These are phyloP conservation scores for Hydrolagus colliei DNA, from an alignment of 2,797 vertebrate genomes.

Conservation along the genomic window DNA sequence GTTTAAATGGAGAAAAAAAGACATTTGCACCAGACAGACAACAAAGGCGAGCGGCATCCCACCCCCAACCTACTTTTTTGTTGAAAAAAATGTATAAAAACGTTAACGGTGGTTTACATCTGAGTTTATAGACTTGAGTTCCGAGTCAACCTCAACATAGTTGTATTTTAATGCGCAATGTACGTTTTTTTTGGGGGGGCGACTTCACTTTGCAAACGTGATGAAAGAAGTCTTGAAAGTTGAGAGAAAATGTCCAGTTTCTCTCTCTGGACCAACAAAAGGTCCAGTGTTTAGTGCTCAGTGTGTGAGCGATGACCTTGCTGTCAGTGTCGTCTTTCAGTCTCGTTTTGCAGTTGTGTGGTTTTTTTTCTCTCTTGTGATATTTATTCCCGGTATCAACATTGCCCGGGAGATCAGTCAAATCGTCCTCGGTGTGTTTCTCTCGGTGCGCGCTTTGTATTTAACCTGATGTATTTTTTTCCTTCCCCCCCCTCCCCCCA, in stretches of 20 bases:
- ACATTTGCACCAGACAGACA: no score
- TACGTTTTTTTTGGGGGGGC: no score
- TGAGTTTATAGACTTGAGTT: no score
- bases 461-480: not conserved
- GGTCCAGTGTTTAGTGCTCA: constrained; percentile 8
- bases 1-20: no score
- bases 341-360: not conserved
- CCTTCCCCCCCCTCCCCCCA: no score
- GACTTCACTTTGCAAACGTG: no score
- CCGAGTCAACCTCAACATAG: no score
- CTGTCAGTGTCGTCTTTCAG: not conserved
- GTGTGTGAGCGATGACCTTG: not conserved
- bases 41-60: no score
- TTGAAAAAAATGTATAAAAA: no score
- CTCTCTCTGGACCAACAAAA: not conserved
- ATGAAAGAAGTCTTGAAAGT: not conserved
- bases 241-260: not conserved
- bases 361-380: not conserved
- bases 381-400: not conserved
- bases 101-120: no score
- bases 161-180: no score
- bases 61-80: no score
- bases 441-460: not conserved
- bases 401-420: not conserved
- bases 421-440: constrained; percentile 9